These are phyloP conservation scores for Lasioglossum oenotherae DNA, from an alignment of 2,888 invertebrate species.

Conservation along the genomic window DNA sequence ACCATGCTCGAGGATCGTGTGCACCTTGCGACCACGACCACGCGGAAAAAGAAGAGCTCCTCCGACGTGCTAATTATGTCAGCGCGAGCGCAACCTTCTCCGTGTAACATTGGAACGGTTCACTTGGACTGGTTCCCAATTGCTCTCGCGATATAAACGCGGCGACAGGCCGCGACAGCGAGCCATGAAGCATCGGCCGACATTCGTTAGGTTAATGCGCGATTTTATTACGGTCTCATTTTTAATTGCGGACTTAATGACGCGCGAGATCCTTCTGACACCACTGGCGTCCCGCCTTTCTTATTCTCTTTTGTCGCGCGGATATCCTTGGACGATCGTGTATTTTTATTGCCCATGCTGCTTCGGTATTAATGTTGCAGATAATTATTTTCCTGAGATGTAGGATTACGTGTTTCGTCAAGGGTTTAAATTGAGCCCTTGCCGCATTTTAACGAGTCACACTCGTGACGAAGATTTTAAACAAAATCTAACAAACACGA, in stretches of 20 bases:
- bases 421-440: too few species aligned
- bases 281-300: neutral
- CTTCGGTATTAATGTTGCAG: neutral
- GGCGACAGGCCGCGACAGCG: slow-evolving; percentile 66
- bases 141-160: slow-evolving; percentile 80
- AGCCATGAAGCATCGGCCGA: slow-evolving; percentile 55
- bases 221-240: slow-evolving; percentile 82
- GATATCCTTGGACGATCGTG: neutral
- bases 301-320: neutral
- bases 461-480: too few species aligned
- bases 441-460: too few species aligned
- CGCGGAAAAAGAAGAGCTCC: slow-evolving; percentile 55
- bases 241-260: slow-evolving; percentile 82
- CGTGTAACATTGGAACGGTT: slow-evolving; percentile 70
- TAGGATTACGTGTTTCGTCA: too few species aligned
- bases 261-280: slow-evolving; percentile 66
- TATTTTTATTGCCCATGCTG: neutral
- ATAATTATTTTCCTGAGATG: neutral
- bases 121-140: slow-evolving; percentile 82
- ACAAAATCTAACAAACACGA: too few species aligned
- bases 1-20: slow-evolving; percentile 40
- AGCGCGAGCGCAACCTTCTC: slow-evolving; percentile 53
- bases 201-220: slow-evolving; percentile 81
- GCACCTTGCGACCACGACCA: slow-evolving; percentile 50
- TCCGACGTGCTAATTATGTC: slow-evolving; percentile 73